A percentile compares a stretch with the other conserved stretches of the same genome.
These are phyloP conservation scores for Acheta domesticus DNA, from an alignment of 2,888 invertebrate species.

Conservation along the genomic window DNA sequence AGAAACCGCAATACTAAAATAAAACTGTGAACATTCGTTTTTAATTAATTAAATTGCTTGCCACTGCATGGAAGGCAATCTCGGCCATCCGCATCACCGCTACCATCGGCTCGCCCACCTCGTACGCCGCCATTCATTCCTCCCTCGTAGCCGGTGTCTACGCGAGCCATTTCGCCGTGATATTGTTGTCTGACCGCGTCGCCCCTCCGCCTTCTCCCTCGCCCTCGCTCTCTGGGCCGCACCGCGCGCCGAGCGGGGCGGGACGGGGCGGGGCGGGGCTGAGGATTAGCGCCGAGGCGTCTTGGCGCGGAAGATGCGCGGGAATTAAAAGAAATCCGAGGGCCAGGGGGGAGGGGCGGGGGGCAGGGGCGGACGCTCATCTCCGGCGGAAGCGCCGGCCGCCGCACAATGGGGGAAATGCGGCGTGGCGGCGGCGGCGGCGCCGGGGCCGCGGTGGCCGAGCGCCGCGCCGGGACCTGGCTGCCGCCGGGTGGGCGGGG, in stretches of 20 bases:
- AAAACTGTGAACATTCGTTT: too few relatives aligned
- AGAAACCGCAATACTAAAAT: too few relatives aligned
- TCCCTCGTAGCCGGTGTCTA: too few relatives aligned
- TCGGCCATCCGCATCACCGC: too few relatives aligned
- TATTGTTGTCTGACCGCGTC: too few relatives aligned
- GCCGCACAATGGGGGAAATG: conserved; percentile 18
- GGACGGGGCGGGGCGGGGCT: background rate
- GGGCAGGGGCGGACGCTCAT: background rate
- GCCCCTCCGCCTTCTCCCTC: too few relatives aligned
- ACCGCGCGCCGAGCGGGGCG: background rate
- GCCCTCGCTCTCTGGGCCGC: background rate
- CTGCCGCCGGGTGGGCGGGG: background rate
- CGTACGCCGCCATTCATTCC: too few relatives aligned
- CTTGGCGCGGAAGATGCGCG: conserved; percentile 18
- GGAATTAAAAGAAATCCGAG: background rate
- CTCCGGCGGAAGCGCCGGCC: background rate
- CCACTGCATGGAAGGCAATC: too few relatives aligned
- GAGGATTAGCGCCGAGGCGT: background rate
- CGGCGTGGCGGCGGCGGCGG: background rate
- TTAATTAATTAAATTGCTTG: too few relatives aligned
- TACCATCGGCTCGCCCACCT: too few relatives aligned
- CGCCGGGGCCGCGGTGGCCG: background rate
- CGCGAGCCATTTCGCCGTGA: too few relatives aligned
- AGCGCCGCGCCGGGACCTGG: background rate
- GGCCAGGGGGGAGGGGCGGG: background rate